Conservation (phyloP, 2,888 invertebrate species). For the Hylaea fasciaria region DNA sequence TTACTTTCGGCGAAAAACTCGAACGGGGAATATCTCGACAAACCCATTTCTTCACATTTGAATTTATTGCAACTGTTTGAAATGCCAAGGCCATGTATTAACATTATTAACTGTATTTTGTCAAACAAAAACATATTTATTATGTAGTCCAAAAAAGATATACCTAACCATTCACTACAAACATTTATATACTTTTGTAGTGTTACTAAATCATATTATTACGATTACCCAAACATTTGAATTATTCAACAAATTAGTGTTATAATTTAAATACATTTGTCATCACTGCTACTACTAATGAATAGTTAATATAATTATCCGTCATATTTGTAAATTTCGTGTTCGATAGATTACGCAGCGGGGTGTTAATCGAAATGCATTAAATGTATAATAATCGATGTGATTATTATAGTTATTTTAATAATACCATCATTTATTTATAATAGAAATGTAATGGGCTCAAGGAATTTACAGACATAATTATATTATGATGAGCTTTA, state of each 20-base stretch:
- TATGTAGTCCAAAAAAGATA: not conserved
- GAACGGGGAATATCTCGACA: too few species aligned
- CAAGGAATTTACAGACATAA: too few species aligned
- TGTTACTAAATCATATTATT: not conserved
- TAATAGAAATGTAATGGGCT: not conserved
- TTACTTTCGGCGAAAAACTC: too few species aligned
- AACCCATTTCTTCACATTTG: too few species aligned
- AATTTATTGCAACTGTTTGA: too few species aligned
- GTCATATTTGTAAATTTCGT: conserved; percentile 18
- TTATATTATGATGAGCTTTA: too few species aligned
- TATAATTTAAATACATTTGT: conserved; percentile 20
- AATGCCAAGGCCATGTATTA: too few species aligned
- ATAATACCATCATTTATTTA: conserved; percentile 21
- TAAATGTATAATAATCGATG: conserved; percentile 13
- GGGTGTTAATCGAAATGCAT: conserved; percentile 12
- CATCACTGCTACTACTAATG: conserved; percentile 15
- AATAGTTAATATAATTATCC: conserved; percentile 22
- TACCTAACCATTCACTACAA: not conserved
- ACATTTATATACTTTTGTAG: conserved; percentile 10
- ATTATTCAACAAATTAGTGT: conserved; percentile 10
- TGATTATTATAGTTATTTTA: conserved; percentile 2
- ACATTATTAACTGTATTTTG: too few species aligned
- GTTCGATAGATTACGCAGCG: conserved; percentile 18
- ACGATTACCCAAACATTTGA: conserved; percentile 8
- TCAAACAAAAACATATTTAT: too few species aligned